Percentiles rank a stretch among this genome's conserved stretches.
Conservation (phyloP, 2,797 vertebrate genomes). For the Lutjanus campechanus region DNA sequence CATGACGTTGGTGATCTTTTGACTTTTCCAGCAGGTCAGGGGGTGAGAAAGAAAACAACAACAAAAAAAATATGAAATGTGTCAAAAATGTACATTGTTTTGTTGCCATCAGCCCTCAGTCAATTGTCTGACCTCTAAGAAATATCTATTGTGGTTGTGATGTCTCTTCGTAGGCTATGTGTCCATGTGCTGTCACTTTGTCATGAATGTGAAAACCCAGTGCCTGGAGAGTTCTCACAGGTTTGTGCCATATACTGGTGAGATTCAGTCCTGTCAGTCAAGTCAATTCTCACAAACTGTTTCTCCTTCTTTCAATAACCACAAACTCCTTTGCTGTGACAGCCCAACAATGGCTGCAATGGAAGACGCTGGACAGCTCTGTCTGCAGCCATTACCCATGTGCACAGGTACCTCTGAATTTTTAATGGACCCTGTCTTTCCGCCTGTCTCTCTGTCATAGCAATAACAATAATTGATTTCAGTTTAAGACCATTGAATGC, state of each 20-base stretch:
- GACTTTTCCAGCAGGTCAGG: not conserved
- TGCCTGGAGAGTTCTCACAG: not conserved
- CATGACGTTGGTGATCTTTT: not conserved
- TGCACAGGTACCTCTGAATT: constrained; percentile 51
- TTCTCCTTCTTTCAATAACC: constrained; percentile 7
- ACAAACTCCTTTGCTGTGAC: constrained; percentile 29
- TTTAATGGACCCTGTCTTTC: constrained; percentile 44
- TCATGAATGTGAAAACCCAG: constrained; percentile 6
- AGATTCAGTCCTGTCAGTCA: constrained; percentile 29
- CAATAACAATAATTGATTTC: constrained; percentile 57
- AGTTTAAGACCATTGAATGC: constrained; percentile 44
- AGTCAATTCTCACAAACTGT: constrained; percentile 6
- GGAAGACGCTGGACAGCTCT: constrained; percentile 28
- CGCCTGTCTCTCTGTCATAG: constrained; percentile 16
- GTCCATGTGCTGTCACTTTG: constrained; percentile 28
- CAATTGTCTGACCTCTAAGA: not conserved
- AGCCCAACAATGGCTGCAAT: constrained; percentile 41
- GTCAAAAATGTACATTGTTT: not conserved
- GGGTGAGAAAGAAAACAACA: not conserved
- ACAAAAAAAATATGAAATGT: not conserved
- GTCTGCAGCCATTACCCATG: constrained; percentile 53
- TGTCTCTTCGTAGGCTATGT: not conserved
- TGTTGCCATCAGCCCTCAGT: not conserved
- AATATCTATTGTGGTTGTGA: constrained; percentile 17
- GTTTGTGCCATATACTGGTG: constrained; percentile 18